Evolutionary conservation across 1,140 invertebrate genomes (phyloP).

Genomic region (Chironomus tepperi): DNA sequence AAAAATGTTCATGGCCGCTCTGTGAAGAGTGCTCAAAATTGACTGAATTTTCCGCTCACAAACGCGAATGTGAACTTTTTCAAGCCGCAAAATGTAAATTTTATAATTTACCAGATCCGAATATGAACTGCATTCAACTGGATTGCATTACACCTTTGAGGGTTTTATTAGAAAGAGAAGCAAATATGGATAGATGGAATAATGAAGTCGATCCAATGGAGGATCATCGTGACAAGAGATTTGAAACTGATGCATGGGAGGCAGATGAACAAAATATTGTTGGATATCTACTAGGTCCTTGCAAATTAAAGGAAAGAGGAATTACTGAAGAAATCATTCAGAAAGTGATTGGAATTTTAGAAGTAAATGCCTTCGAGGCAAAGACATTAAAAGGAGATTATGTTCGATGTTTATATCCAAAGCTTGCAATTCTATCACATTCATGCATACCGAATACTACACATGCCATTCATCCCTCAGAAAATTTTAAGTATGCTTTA

Average conservation of each 20-base stretch:
- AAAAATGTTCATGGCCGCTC: slow-evolving; percentile 68
- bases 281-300: slow-evolving; percentile 58
- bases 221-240: slow-evolving; percentile 55
- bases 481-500: slow-evolving; percentile 42
- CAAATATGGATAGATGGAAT: slow-evolving; percentile 58
- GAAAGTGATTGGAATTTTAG: slow-evolving; percentile 64
- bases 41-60: slow-evolving; percentile 40
- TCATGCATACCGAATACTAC: slow-evolving; percentile 74
- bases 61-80: slow-evolving; percentile 55
- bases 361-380: slow-evolving; percentile 67
- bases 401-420: slow-evolving; percentile 64
- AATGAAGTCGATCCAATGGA: slow-evolving; percentile 60
- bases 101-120: slow-evolving; percentile 50
- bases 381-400: slow-evolving; percentile 49
- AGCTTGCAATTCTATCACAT: slow-evolving; percentile 64
- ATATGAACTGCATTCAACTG: slow-evolving; percentile 54
- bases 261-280: slow-evolving; percentile 66
- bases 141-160: slow-evolving; percentile 70
- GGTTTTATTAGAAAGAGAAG: slow-evolving; percentile 61
- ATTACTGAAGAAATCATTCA: slow-evolving; percentile 64
- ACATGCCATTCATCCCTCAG: slow-evolving; percentile 53
- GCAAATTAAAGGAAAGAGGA: slow-evolving; percentile 49
- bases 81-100: slow-evolving; percentile 47
- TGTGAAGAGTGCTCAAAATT: slow-evolving; percentile 50
- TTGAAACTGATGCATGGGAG: slow-evolving; percentile 50